Conservation (phyloP, 2,797 vertebrate species). For the Oceanodroma leucorhoa region DNA sequence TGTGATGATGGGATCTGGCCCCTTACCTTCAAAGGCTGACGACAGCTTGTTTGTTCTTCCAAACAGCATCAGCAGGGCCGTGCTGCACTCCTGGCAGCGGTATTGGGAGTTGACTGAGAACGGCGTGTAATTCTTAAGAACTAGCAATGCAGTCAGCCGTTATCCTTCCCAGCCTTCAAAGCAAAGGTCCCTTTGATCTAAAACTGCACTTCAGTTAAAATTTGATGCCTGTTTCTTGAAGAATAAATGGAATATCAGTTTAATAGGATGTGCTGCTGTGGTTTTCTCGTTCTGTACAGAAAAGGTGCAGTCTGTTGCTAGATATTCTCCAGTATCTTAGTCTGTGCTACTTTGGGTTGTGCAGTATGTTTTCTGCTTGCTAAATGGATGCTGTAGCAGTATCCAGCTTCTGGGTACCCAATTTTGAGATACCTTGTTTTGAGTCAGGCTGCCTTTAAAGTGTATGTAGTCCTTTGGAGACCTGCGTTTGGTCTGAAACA, state of each 20-base stretch:
- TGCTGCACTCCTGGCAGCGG: background rate
- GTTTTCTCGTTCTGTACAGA: background rate
- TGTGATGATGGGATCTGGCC: background rate
- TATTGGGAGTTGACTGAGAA: background rate
- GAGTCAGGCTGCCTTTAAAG: background rate
- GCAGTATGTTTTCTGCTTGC: background rate
- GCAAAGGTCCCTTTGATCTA: background rate
- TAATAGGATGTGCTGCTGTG: background rate
- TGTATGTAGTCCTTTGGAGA: background rate
- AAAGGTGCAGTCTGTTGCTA: background rate
- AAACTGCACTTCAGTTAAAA: background rate
- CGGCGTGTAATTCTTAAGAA: background rate
- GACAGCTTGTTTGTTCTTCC: background rate
- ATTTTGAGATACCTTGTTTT: background rate
- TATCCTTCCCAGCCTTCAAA: background rate
- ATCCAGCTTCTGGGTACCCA: background rate
- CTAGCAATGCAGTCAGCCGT: background rate
- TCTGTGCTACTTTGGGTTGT: background rate
- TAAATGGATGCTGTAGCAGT: background rate
- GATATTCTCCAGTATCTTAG: background rate
- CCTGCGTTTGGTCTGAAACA: background rate
- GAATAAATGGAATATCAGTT: background rate
- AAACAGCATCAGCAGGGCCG: background rate
- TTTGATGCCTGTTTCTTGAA: background rate
- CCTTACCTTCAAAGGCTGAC: background rate